Evolutionary conservation across 2,113 vertebrate genomes (phyloP).

Genomic region (Andinoacara biseriatus): DNA sequence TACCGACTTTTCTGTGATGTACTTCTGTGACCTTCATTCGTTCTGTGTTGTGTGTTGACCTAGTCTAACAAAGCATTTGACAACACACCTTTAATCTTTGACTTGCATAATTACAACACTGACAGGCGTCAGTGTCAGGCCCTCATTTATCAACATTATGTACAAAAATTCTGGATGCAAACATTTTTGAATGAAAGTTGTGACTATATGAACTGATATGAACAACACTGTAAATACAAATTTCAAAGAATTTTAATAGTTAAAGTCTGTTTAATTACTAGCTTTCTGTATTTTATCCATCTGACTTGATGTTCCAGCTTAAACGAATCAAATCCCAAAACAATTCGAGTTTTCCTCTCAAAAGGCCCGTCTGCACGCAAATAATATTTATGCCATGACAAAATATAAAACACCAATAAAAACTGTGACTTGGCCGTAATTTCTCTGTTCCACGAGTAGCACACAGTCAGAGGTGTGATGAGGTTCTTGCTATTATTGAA

Average conservation of each 20-base stretch:
- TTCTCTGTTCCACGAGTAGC: not conserved
- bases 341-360: not conserved
- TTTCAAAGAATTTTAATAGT: not conserved
- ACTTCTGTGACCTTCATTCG: constrained; percentile 23
- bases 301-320: not conserved
- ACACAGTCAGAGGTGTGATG: not conserved
- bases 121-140: not conserved
- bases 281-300: not conserved
- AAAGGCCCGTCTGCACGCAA: not conserved
- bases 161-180: not conserved
- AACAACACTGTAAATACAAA: not conserved
- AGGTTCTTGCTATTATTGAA: not conserved
- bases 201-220: not conserved
- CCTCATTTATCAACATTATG: constrained; percentile 39
- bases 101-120: not conserved
- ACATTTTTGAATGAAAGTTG: not conserved
- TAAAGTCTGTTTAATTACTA: not conserved
- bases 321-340: not conserved
- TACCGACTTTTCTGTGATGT: constrained; percentile 35
- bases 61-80: not conserved
- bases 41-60: constrained; percentile 29
- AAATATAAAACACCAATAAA: not conserved
- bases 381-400: not conserved
- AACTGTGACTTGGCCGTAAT: not conserved
- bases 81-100: constrained; percentile 16